Percentiles rank a stretch among this genome's conserved stretches.
These are phyloP conservation scores for Acrocyrtus sp. DNA, from an alignment of 2,888 invertebrate genomes.

Conservation along the genomic window DNA sequence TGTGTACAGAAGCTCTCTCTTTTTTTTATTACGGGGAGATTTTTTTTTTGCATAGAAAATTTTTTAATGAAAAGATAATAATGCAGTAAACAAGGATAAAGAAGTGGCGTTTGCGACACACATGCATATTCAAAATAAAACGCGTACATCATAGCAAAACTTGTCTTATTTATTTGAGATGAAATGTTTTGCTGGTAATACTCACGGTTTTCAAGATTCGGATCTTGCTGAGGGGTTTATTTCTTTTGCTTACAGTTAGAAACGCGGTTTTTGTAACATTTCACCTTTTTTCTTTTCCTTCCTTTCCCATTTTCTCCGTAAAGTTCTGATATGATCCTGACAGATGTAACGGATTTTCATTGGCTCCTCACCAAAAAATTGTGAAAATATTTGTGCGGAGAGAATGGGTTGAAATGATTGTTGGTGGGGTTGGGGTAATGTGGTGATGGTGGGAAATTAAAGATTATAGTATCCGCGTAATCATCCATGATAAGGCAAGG, in stretches of 20 bases:
- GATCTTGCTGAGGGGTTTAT: not conserved
- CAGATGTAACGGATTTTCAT: slow-evolving; percentile 59
- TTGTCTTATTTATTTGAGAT: no score
- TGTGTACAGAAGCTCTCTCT: not conserved
- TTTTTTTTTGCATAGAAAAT: not conserved
- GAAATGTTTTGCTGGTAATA: no score
- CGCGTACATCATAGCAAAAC: no score
- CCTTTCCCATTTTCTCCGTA: slow-evolving; percentile 23
- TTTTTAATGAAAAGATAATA: not conserved
- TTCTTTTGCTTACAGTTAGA: not conserved
- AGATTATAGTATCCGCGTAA: no score
- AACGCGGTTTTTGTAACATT: slow-evolving; percentile 16
- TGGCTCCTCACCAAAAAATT: slow-evolving; percentile 56
- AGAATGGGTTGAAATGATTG: not conserved
- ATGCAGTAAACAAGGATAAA: not conserved
- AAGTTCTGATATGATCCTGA: slow-evolving; percentile 44
- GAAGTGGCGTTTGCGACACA: not conserved
- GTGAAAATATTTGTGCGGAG: not conserved
- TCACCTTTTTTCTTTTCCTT: slow-evolving; percentile 15
- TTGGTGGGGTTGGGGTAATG: not conserved
- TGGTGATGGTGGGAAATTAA: not conserved
- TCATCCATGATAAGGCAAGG: no score
- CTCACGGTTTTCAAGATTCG: no score
- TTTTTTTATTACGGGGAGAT: not conserved
- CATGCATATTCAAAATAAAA: no score